Evolutionary conservation across 2,888 invertebrate species (phyloP), one percentile per base, ranked within the genome.

Genomic region (Meganola albula): DNA sequence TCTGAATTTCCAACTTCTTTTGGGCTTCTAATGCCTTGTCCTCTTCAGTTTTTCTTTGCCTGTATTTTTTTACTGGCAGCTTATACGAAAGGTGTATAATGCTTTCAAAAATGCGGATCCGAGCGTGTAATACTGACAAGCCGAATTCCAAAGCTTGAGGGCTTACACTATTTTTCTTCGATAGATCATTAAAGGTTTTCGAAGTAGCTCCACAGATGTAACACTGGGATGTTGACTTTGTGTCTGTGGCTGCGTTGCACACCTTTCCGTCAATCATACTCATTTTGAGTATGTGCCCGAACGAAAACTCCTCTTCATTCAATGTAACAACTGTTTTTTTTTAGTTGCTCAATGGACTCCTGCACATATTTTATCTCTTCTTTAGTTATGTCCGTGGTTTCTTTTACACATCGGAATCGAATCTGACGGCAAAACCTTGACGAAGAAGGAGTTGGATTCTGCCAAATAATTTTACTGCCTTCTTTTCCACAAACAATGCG

Each of bases 181-280:
- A 20, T 20, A 30, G 14, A 29, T 58, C 37, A 31, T 66, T 67
- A 29, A 67, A 66, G 10, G 59, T 48, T 46, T 60, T 65, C 3
- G 62, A 61, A 13, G 64, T 71, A 20, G 41, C 37, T 12, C 53
- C 54, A 40, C 65, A 69, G 13, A 68, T 58, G 32, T 63, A 66
- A 31, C 66, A 73, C 16, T 48, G 31, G 30, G 40, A 48, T 6
- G 63, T 60, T 6, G 61, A 63, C 29, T 31, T 40, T 10, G 58
- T 66, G 23, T 46, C 37, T 16, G 62, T 57, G n/a, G 58, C 58
- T 13, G 63, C 62, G 44, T 68, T 66, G 34, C 54, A 63, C 0
- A 67, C 57, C 37, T 67, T 69, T 3, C 50, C 63, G 35, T 65
- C 29, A 60, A 41, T 10, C 24, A 24, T 24, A 7, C 10, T 24